Conservation (phyloP, 2,113 vertebrate species). For the Engystomops pustulosus region DNA sequence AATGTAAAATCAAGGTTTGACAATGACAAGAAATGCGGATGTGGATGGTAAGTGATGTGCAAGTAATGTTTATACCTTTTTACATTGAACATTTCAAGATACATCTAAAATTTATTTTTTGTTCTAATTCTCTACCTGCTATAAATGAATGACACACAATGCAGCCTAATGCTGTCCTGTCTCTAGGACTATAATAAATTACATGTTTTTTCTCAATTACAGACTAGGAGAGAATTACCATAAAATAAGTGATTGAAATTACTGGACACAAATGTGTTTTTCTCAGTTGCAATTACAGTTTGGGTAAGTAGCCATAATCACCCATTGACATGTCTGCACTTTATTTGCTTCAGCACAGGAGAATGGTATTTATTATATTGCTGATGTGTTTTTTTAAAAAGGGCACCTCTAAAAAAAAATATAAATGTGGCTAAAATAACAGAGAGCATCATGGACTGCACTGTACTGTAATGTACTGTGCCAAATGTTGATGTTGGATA, state of each 20-base stretch:
- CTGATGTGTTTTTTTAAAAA: not conserved
- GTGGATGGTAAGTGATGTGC: not conserved
- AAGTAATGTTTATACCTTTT: not conserved
- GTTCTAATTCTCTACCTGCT: not conserved
- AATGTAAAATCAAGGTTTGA: not conserved
- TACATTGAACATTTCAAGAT: not conserved
- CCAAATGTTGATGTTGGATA: no score
- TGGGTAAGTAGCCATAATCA: not conserved
- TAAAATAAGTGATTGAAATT: not conserved
- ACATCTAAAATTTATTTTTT: not conserved
- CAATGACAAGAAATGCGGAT: not conserved
- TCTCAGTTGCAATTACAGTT: not conserved
- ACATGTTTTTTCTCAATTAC: not conserved
- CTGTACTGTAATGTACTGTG: no score
- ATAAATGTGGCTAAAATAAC: not conserved
- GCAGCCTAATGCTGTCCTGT: not conserved
- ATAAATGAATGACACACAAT: not conserved
- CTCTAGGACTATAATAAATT: not conserved
- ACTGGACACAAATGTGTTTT: slow-evolving; percentile 12
- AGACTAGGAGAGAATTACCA: slow-evolving; percentile 6
- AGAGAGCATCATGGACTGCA: no score
- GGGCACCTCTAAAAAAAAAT: not conserved
- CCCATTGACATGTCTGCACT: not conserved
- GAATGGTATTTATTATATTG: not conserved
- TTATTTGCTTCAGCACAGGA: not conserved